Evolutionary conservation across 2,888 invertebrate genomes (phyloP).

Genomic region (Tenodera sinensis): DNA sequence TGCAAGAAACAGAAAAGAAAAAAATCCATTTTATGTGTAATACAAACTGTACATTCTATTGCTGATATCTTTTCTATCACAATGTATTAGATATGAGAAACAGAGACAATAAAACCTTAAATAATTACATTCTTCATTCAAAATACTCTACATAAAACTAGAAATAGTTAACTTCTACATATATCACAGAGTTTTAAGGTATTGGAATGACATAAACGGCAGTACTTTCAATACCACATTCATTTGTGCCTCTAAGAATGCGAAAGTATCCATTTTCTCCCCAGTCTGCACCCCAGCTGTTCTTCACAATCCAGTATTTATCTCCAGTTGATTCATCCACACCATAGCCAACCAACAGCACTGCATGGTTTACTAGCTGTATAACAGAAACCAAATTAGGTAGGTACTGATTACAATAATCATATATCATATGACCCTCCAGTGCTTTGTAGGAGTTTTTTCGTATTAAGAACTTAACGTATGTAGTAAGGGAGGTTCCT

Average conservation of each 20-base stretch:
- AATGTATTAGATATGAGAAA: no score
- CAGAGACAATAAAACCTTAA: no score
- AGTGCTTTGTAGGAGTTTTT: no score
- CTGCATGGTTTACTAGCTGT: slow-evolving; percentile 47
- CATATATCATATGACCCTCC: no score
- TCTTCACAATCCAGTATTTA: slow-evolving; percentile 35
- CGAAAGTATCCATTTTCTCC: slow-evolving; percentile 31
- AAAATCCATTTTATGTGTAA: neutral
- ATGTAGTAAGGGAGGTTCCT: no score
- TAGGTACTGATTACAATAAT: neutral
- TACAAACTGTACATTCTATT: neutral
- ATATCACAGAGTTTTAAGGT: neutral
- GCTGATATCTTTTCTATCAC: neutral
- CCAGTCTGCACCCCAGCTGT: slow-evolving; percentile 32
- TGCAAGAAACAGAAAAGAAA: no score
- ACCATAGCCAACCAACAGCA: slow-evolving; percentile 49
- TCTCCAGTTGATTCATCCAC: slow-evolving; percentile 39
- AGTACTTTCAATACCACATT: slow-evolving; percentile 34
- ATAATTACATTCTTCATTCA: no score
- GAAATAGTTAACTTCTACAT: neutral
- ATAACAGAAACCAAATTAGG: neutral
- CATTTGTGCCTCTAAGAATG: slow-evolving; percentile 30
- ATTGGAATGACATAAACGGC: slow-evolving; percentile 29
- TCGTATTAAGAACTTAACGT: no score
- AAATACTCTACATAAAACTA: no score